These are phyloP conservation scores for Poecilia wingei DNA, from an alignment of 2,797 vertebrate species.

Conservation along the genomic window DNA sequence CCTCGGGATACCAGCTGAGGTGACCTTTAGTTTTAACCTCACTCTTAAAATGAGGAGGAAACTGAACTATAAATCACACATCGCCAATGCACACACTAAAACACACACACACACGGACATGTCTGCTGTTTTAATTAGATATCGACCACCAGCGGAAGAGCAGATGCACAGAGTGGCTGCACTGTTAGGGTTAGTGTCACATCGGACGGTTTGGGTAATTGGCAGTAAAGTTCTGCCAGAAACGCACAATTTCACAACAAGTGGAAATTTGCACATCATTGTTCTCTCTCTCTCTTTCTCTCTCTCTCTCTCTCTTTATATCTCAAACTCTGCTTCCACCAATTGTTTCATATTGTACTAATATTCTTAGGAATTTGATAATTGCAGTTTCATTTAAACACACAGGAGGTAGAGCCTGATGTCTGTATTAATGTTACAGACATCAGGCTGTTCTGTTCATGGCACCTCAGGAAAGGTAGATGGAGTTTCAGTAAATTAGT, in stretches of 20 bases:
- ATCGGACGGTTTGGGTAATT: not conserved
- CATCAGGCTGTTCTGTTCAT: not conserved
- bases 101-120: conserved; percentile 36
- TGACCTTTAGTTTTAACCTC: conserved; percentile 63
- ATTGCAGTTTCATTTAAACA: not conserved
- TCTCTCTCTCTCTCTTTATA: not conserved
- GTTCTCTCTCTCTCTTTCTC: not conserved
- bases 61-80: conserved; percentile 60
- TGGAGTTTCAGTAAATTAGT: not conserved
- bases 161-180: conserved; percentile 21
- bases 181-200: conserved; percentile 50
- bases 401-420: not conserved
- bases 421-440: not conserved
- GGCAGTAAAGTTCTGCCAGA: not conserved
- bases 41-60: conserved; percentile 63
- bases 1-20: conserved; percentile 61
- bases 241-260: conserved; percentile 15
- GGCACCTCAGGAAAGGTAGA: not conserved
- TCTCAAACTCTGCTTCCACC: not conserved
- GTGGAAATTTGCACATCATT: conserved; percentile 2
- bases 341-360: not conserved
- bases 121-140: conserved; percentile 78
- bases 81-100: conserved; percentile 25
- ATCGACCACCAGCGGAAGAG: conserved; percentile 63
- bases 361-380: not conserved